Conservation (phyloP, 2,888 invertebrate species). For the Drosophila mulleri region DNA sequence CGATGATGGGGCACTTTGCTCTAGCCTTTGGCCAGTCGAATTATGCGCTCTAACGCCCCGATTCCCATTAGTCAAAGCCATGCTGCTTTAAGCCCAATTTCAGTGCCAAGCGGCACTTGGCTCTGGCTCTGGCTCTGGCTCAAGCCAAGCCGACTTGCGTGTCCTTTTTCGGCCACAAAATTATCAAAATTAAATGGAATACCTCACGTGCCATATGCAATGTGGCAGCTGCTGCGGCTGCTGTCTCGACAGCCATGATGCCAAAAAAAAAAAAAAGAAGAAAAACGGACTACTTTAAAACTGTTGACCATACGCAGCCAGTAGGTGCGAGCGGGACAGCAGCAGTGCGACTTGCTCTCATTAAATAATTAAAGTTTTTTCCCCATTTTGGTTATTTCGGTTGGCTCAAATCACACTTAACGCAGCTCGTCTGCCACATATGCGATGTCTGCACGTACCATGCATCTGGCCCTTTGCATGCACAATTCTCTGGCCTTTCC, state of each 20-base stretch:
- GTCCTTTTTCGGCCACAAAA: constrained; percentile 48
- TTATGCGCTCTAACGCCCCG: constrained; percentile 74
- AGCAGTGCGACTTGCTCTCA: constrained; percentile 38
- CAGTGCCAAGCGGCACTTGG: constrained; percentile 46
- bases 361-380: constrained; percentile 70
- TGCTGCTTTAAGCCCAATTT: constrained; percentile 63
- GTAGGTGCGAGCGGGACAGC: constrained; percentile 15
- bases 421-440: constrained; percentile 20
- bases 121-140: constrained; percentile 20
- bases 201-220: constrained; percentile 76
- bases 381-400: constrained; percentile 30
- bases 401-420: constrained; percentile 58
- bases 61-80: constrained; percentile 70
- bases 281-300: constrained; percentile 6
- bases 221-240: constrained; percentile 54
- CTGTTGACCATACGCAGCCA: constrained; percentile 3
- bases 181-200: constrained; percentile 68
- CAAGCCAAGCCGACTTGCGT: constrained; percentile 64
- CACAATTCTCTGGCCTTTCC: neutral
- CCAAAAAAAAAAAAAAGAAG: constrained; percentile 20
- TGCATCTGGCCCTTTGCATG: constrained; percentile 33
- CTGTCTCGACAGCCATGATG: constrained; percentile 51
- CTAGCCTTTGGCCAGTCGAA: constrained; percentile 44
- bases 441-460: constrained; percentile 9
- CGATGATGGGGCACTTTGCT: constrained; percentile 61